A percentile compares a stretch with the other conserved stretches of the same genome.
Conservation (phyloP, 2,797 vertebrate species). For the Hipposideros larvatus region DNA sequence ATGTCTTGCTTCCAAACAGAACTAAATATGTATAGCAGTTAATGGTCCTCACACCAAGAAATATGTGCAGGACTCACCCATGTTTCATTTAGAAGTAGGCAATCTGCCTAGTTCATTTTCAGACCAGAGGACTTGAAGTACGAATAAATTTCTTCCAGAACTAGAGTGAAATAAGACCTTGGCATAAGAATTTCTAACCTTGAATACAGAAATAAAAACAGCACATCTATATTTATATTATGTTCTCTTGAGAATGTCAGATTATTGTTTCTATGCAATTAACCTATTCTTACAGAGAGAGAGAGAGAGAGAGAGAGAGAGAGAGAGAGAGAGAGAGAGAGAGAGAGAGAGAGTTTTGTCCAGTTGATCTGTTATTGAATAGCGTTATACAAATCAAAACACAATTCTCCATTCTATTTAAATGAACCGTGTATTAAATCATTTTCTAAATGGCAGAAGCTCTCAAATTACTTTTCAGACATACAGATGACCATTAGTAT, state of each 20-base stretch:
- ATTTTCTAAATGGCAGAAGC: constrained; percentile 28
- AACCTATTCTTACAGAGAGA: neutral
- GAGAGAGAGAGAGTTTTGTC: neutral
- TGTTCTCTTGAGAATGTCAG: neutral
- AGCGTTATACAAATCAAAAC: constrained; percentile 54
- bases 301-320: no score
- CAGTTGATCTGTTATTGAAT: neutral
- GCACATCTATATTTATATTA: constrained; percentile 16
- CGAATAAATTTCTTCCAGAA: constrained; percentile 20
- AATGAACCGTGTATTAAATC: constrained; percentile 45
- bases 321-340: no score
- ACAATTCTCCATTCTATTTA: constrained; percentile 38
- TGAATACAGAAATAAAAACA: constrained; percentile 39
- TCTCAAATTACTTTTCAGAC: constrained; percentile 39
- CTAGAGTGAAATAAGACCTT: neutral
- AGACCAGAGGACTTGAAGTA: neutral
- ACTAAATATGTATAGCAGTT: neutral
- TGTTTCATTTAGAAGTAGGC: neutral
- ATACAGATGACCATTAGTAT: neutral
- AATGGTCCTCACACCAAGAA: neutral
- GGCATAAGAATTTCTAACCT: neutral
- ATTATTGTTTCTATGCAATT: constrained; percentile 37
- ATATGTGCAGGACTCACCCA: neutral
- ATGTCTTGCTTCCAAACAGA: neutral
- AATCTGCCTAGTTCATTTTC: neutral